Base-by-base conservation (phyloP, 2,797 vertebrate genomes). In the Cryptoprocta ferox region DNA sequence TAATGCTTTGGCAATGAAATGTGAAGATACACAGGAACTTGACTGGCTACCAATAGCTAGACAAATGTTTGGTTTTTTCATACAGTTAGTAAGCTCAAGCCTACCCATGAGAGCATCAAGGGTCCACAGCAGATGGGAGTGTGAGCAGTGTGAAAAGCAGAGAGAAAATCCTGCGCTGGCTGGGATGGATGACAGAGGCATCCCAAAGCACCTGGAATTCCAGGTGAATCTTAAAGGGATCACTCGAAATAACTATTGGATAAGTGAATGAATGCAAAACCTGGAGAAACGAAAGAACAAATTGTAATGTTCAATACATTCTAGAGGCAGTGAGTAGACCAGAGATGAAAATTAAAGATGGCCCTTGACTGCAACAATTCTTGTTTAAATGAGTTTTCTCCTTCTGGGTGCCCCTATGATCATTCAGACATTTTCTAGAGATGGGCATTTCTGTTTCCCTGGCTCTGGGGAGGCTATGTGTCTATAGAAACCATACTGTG, bases 401-500 rank as follows among this genome's bases (percentile, higher is more conserved):
- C 24, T 71, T 66, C 6, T 16, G 30, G 50, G 66, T 59, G n/a
- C 35, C 76, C 76, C 42, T 35, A 2, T 48, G 37, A 94, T 35
- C 28, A 70, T 28, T 45, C 24, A 18, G 59, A 14, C 13, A 26
- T 71, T 82, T 94, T 97, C 91, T 93, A 68, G 89, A 94, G 18
- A 88, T 89, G 84, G 87, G 68, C 85, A 96, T 63, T 70, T 59
- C 73, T 79, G 75, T 90, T 86, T 6, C 45, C 15, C 30, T 10
- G 59, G 79, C 37, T 45, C 48, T 28, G 53, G 12, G 39, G 13
- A 70, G 26, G 80, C 21, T 19, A 37, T 37, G 21, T 8, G 59
- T 82, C 90, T 96, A 2, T 28, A 70, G 79, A 96, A 94, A 92
- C 71, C 66, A 39, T 89, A 68, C 35, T 61, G 81, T 39, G 84